These are phyloP conservation scores for Illadopsis cleaveri DNA, from an alignment of 2,113 vertebrate species.

Conservation along the genomic window DNA sequence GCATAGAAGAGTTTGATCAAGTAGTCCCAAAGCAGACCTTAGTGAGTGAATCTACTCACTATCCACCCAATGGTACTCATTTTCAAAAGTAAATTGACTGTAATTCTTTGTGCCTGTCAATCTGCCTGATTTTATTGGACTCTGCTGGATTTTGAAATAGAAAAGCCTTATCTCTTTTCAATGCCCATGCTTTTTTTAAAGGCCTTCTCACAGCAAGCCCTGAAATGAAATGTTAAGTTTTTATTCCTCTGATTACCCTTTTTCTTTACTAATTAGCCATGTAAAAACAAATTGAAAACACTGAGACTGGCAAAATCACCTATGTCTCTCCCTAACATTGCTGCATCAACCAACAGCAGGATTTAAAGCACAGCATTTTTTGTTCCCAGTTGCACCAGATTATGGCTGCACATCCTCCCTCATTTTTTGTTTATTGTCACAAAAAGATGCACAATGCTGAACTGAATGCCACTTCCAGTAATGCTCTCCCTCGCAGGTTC, in stretches of 20 bases:
- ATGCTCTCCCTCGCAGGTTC: background rate
- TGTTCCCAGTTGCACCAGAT: background rate
- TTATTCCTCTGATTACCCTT: background rate
- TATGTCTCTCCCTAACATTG: background rate
- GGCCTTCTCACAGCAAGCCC: background rate
- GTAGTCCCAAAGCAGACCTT: background rate
- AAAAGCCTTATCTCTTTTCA: background rate
- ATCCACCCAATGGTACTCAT: background rate
- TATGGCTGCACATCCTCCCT: background rate
- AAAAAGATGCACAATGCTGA: background rate
- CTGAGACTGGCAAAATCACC: background rate
- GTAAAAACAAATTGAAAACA: background rate
- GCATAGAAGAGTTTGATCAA: background rate
- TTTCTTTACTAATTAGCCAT: background rate
- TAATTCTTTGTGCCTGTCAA: background rate
- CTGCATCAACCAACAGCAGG: background rate
- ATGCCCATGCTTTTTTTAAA: background rate
- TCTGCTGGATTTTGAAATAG: background rate
- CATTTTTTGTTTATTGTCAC: background rate
- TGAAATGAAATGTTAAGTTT: constrained; percentile 1
- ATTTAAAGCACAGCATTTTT: background rate
- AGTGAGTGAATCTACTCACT: background rate
- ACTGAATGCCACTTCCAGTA: background rate
- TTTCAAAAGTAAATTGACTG: constrained; percentile 9
- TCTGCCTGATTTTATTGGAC: constrained; percentile 23